Evolutionary conservation across 2,888 invertebrate species (phyloP).

Genomic region (Zygothrica quintamaculata): DNA sequence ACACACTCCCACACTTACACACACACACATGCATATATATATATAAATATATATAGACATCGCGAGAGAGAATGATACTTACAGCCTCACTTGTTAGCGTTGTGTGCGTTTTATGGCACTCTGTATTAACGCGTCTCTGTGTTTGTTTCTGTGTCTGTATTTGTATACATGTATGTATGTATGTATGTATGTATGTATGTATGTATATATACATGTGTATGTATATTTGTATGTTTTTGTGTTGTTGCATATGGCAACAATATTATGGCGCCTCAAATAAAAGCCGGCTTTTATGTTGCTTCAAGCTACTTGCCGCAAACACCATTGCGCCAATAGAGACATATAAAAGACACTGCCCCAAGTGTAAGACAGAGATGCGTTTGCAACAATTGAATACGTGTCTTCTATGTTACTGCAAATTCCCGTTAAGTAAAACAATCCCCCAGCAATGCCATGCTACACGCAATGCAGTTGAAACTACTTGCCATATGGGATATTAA

Average conservation of each 20-base stretch:
- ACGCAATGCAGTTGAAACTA: neutral
- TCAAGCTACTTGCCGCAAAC: conserved; percentile 20
- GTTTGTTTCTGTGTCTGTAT: no score
- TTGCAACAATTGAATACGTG: conserved; percentile 54
- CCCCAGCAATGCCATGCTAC: conserved; percentile 10
- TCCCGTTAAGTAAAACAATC: conserved; percentile 38
- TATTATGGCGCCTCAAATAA: conserved; percentile 76
- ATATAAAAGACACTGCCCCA: conserved; percentile 42
- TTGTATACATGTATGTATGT: no score
- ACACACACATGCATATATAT: conserved; percentile 6
- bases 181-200: no score
- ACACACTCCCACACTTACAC: conserved; percentile 13
- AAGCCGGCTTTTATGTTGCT: conserved; percentile 66
- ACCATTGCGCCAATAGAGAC: conserved; percentile 58
- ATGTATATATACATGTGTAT: no score
- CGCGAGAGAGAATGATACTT: conserved; percentile 28
- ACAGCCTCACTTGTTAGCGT: conserved; percentile 49
- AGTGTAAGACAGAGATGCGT: conserved; percentile 35
- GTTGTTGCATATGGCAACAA: conserved; percentile 73
- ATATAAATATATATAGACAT: neutral
- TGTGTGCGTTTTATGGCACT: conserved; percentile 54
- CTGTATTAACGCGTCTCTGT: conserved; percentile 27
- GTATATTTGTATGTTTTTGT: conserved; percentile 29
- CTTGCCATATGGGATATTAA: conserved; percentile 7
- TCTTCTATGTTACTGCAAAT: conserved; percentile 40